Evolutionary conservation across 1,140 invertebrate genomes (phyloP).

Genomic region (Drosophila bocqueti): DNA sequence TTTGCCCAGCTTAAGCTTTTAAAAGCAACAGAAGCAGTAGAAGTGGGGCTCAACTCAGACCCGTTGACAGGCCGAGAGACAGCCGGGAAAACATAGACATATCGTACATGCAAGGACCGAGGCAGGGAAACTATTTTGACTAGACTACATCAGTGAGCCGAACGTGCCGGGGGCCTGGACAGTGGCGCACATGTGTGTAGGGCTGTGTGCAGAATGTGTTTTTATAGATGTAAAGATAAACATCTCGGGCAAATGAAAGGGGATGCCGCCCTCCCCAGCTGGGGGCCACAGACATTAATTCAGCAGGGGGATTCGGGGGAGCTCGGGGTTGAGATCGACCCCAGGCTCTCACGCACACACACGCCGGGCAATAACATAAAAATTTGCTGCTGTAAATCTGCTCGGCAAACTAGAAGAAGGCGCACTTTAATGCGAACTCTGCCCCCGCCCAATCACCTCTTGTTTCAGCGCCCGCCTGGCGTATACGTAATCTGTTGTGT

Average conservation of each 20-base stretch:
- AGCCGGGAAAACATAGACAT: slow-evolving; percentile 31
- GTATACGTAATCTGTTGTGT: slow-evolving; percentile 82
- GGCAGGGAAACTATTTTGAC: slow-evolving; percentile 59
- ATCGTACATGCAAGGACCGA: slow-evolving; percentile 8
- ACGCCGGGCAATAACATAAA: slow-evolving; percentile 68
- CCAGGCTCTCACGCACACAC: slow-evolving; percentile 17
- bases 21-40: slow-evolving; percentile 53
- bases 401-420: slow-evolving; percentile 52
- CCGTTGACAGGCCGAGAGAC: slow-evolving; percentile 55
- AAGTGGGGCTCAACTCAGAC: slow-evolving; percentile 45
- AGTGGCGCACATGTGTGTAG: slow-evolving; percentile 20
- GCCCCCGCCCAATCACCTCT: slow-evolving; percentile 30
- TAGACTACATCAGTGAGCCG: slow-evolving; percentile 44
- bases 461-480: slow-evolving; percentile 42
- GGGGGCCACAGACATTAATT: slow-evolving; percentile 53
- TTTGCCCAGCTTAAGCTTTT: slow-evolving; percentile 61
- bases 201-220: slow-evolving; percentile 37
- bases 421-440: slow-evolving; percentile 65
- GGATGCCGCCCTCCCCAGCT: slow-evolving; percentile 12
- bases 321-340: slow-evolving; percentile 4
- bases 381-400: slow-evolving; percentile 81
- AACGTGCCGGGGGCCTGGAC: slow-evolving; percentile 58
- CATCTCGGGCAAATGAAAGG: slow-evolving; percentile 55
- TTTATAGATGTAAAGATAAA: slow-evolving; percentile 69
- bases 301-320: slow-evolving; percentile 9